Conservation (phyloP, 2,797 vertebrate genomes). For the Takifugu ocellatus region DNA sequence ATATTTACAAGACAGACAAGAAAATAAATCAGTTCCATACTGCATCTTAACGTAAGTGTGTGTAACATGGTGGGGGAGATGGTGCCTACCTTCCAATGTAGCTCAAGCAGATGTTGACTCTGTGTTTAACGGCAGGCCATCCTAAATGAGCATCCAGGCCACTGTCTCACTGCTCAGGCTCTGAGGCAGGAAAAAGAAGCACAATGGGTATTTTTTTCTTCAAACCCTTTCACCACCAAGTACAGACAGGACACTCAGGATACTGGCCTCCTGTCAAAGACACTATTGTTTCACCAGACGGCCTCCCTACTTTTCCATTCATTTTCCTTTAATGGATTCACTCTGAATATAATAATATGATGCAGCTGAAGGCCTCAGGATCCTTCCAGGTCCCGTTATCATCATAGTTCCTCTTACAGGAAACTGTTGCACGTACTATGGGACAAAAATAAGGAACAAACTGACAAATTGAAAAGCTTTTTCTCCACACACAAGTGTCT, state of each 20-base stretch:
- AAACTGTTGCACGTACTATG: too few species aligned
- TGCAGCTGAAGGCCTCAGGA: too few species aligned
- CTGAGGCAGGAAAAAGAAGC: constrained; percentile 51
- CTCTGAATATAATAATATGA: too few species aligned
- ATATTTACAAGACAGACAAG: background rate
- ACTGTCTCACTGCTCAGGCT: constrained; percentile 56
- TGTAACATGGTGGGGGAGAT: constrained; percentile 4
- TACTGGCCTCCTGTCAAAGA: constrained; percentile 62
- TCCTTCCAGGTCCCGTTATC: too few species aligned
- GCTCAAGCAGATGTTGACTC: constrained; percentile 21
- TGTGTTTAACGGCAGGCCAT: constrained; percentile 37
- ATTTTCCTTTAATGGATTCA: too few species aligned
- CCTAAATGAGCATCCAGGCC: constrained; percentile 48
- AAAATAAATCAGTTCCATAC: background rate
- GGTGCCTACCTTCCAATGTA: constrained; percentile 66
- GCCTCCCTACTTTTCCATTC: constrained; percentile 33
- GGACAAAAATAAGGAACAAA: too few species aligned
- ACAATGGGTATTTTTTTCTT: constrained; percentile 77
- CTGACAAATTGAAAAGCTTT: too few species aligned
- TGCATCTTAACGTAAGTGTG: constrained; percentile 1
- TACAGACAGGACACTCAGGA: constrained; percentile 73
- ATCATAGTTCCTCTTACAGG: too few species aligned
- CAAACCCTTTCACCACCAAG: constrained; percentile 79
- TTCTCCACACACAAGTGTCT: too few species aligned
- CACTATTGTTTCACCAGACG: constrained; percentile 63